A percentile compares a stretch with the other conserved stretches of the same genome.
Conservation (phyloP, 2,113 vertebrate species). For the Empidonax traillii region DNA sequence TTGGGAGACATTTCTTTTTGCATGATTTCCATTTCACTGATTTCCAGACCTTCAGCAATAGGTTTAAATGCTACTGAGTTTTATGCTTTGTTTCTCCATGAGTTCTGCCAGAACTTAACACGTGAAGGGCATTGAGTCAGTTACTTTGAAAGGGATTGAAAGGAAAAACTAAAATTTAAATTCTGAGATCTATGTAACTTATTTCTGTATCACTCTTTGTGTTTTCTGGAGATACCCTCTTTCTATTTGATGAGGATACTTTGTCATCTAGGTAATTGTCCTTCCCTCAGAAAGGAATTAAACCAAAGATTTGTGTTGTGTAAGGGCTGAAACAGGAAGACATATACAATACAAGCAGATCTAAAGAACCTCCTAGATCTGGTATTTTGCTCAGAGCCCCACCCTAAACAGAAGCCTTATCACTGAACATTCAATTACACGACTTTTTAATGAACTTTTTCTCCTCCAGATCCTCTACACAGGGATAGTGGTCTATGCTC, state of each 20-base stretch:
- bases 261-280: neutral
- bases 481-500: constrained; percentile 84
- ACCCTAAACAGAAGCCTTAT: neutral
- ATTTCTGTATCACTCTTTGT: neutral
- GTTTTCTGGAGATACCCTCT: neutral
- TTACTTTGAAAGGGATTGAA: neutral
- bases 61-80: neutral
- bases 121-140: neutral
- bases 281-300: neutral
- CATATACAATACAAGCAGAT: neutral
- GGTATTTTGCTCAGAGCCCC: neutral
- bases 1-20: neutral
- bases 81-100: neutral
- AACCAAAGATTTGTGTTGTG: neutral
- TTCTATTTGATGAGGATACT: neutral
- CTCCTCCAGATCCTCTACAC: constrained; percentile 80
- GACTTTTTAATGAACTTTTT: neutral
- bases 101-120: neutral
- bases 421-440: neutral
- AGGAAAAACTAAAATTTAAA: neutral
- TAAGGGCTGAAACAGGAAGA: neutral
- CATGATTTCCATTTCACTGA: neutral
- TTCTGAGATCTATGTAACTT: neutral
- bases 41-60: neutral
- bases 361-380: neutral